Conservation (phyloP, 2,113 vertebrate genomes). For the Taurulus bubalis region DNA sequence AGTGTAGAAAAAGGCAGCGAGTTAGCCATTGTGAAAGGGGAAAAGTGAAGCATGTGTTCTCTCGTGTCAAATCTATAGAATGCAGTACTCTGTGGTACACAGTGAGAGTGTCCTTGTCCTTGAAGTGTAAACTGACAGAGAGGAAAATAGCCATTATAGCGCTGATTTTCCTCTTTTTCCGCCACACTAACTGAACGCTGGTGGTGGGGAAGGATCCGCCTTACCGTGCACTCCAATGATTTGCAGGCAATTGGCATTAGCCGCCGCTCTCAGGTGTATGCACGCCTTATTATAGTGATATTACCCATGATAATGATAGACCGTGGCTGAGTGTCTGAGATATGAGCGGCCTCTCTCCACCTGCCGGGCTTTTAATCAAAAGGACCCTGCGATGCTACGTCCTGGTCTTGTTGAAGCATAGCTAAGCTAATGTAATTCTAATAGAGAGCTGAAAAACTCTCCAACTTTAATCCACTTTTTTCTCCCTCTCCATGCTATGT, state of each 20-base stretch:
- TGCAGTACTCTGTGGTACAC: neutral
- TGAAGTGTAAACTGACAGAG: conserved; percentile 56
- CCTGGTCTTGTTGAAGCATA: conserved; percentile 75
- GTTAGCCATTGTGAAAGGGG: neutral
- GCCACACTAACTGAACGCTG: conserved; percentile 27
- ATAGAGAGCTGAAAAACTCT: conserved; percentile 85
- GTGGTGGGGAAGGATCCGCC: conserved; percentile 24
- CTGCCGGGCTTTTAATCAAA: conserved; percentile 79
- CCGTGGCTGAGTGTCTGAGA: conserved; percentile 69
- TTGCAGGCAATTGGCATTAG: conserved; percentile 58
- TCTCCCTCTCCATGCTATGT: conserved; percentile 85
- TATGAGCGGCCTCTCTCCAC: conserved; percentile 63
- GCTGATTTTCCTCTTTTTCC: conserved; percentile 37
- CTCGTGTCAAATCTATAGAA: neutral
- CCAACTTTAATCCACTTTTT: conserved; percentile 88
- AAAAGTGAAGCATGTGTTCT: neutral
- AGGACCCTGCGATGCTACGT: conserved; percentile 56
- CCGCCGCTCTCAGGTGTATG: conserved; percentile 56
- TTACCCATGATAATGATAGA: conserved; percentile 72
- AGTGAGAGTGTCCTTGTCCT: conserved; percentile 54
- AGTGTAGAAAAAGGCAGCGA: neutral
- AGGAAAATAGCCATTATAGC: conserved; percentile 55
- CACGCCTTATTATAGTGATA: conserved; percentile 72
- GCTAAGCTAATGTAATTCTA: conserved; percentile 83
- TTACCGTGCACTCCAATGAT: conserved; percentile 52